Percentiles rank a stretch among this genome's conserved stretches.
Conservation (phyloP, 2,888 invertebrate species). For the Synergus laeviventris region DNA sequence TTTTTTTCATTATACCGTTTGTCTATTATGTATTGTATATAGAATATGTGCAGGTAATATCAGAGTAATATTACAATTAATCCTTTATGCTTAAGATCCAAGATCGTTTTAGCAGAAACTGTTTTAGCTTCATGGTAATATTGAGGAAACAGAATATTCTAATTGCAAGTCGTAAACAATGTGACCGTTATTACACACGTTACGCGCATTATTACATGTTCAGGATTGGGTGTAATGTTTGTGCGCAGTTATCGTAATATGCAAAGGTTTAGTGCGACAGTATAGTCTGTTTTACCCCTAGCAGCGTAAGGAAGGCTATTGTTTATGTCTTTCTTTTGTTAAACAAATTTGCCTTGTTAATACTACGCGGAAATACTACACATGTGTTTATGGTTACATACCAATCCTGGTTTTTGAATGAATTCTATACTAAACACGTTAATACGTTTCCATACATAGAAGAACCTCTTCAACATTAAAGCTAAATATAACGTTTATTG, state of each 20-base stretch:
- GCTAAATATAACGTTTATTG: background rate
- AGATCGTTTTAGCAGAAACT: background rate
- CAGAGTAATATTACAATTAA: background rate
- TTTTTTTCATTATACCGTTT: background rate
- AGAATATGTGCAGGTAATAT: background rate
- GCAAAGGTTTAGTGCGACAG: conserved; percentile 5
- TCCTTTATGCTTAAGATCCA: background rate
- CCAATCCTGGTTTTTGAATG: background rate
- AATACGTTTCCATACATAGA: background rate
- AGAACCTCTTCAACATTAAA: background rate
- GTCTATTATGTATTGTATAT: background rate
- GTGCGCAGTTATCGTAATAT: conserved; percentile 15
- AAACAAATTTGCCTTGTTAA: conserved; percentile 14
- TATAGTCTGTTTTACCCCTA: background rate
- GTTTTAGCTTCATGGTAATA: background rate
- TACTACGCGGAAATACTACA: background rate
- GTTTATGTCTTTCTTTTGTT: conserved; percentile 2
- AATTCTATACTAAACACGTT: background rate
- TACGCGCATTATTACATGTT: background rate
- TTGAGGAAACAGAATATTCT: conserved; percentile 17
- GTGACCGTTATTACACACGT: conserved; percentile 7
- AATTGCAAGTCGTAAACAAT: conserved; percentile 24
- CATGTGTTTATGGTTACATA: background rate
- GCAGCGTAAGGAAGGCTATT: background rate
- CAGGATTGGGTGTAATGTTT: conserved; percentile 3